Conservation (phyloP, 2,113 vertebrate species). For the Dasyurus viverrinus region DNA sequence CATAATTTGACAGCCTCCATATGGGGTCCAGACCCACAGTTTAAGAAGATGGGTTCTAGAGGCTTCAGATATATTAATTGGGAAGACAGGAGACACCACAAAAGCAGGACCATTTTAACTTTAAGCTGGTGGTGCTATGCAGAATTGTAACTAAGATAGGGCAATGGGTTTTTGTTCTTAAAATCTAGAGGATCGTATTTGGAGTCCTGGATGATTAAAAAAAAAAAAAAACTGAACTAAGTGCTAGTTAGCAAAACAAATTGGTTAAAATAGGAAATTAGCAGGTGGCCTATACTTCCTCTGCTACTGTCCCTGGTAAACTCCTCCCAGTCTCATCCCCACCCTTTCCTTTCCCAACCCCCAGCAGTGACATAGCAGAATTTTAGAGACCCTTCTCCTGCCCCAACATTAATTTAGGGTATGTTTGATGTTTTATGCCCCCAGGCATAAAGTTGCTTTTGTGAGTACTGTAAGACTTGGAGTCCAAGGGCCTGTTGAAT, state of each 20-base stretch:
- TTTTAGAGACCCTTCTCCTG: background rate
- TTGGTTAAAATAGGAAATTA: background rate
- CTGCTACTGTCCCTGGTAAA: background rate
- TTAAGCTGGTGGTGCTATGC: background rate
- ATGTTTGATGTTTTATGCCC: background rate
- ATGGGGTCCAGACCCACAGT: too few species aligned
- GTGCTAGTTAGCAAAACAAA: background rate
- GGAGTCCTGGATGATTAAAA: background rate
- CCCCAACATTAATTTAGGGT: background rate
- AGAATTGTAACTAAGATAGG: background rate
- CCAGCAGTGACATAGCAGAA: background rate
- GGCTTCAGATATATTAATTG: background rate
- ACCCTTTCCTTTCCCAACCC: background rate
- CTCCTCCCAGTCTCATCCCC: background rate
- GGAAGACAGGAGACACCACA: background rate
- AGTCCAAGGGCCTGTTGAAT: background rate
- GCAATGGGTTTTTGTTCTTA: background rate
- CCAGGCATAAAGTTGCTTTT: background rate
- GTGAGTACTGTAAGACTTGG: background rate
- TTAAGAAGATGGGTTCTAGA: background rate
- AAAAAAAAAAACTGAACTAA: background rate
- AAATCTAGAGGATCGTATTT: background rate
- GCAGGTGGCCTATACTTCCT: background rate
- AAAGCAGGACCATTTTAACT: background rate
- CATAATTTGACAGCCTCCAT: too few species aligned